phyloP scores from a whole-genome alignment of 37 sponge, comb jelly and placozoan species.

The Ianthella basta region DNA sequence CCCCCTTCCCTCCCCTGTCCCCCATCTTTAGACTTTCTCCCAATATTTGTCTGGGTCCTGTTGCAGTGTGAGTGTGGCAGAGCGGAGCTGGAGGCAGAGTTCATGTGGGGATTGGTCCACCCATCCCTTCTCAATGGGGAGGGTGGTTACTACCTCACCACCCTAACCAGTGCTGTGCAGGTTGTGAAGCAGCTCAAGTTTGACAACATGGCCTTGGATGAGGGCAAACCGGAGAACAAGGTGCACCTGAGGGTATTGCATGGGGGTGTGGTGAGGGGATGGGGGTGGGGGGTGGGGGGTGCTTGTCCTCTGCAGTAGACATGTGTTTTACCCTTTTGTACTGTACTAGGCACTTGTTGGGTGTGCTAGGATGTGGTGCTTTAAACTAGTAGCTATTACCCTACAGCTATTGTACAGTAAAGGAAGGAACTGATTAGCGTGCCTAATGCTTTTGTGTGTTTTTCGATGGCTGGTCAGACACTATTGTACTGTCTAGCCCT shows the following conservation, averaged over 20 bases:
- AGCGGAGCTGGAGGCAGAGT: slow-evolving; percentile 90
- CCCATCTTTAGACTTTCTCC: slow-evolving; percentile 81
- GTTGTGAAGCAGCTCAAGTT: slow-evolving; percentile 32
- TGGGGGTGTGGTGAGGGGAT: neutral
- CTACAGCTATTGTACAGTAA: too few relatives aligned
- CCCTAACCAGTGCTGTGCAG: slow-evolving; percentile 82
- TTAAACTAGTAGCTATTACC: too few relatives aligned
- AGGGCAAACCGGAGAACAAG: neutral
- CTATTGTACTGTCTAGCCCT: too few relatives aligned
- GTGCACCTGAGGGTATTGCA: neutral
- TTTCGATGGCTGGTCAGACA: too few relatives aligned
- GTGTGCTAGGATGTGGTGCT: too few relatives aligned
- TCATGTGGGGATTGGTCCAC: slow-evolving; percentile 93
- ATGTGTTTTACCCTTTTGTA: too few relatives aligned
- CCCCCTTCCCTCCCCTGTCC: neutral
- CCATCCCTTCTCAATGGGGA: slow-evolving; percentile 86
- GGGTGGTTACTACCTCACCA: slow-evolving; percentile 96
- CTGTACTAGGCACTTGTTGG: too few relatives aligned
- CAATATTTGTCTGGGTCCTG: slow-evolving; percentile 93
- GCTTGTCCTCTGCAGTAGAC: too few relatives aligned
- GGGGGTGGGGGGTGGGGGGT: too few relatives aligned
- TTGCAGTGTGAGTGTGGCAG: slow-evolving; percentile 66
- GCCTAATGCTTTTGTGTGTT: too few relatives aligned
- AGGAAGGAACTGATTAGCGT: too few relatives aligned
- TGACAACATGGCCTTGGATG: neutral